A percentile compares a stretch with the other conserved stretches of the same genome.
phyloP scores from a whole-genome alignment of 2,797 vertebrate genomes.

The Paramormyrops hopkinsi region DNA sequence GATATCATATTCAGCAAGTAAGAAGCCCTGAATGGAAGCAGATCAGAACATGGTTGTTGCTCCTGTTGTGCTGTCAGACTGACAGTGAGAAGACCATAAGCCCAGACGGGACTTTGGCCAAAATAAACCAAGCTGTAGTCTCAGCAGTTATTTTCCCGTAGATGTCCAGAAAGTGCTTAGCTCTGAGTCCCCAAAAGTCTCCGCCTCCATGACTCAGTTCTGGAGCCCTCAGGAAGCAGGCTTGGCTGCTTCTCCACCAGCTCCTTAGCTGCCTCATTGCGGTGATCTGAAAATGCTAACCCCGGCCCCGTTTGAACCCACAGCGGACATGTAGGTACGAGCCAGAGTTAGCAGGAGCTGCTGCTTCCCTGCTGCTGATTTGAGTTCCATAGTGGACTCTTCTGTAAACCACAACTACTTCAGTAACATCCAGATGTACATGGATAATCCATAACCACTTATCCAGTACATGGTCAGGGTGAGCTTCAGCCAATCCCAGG shows the following conservation, averaged over 20 bases:
- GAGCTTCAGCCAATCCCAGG: no score
- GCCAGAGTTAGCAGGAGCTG: background rate
- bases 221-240: background rate
- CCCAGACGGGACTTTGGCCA: slow-evolving; percentile 45
- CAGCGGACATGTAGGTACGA: no score
- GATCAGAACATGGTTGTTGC: background rate
- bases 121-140: slow-evolving; percentile 52
- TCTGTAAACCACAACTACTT: background rate
- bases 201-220: slow-evolving; percentile 42
- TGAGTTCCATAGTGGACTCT: background rate
- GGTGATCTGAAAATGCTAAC: background rate
- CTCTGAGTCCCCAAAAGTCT: slow-evolving; percentile 46
- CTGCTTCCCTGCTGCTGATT: background rate
- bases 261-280: background rate
- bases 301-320: background rate
- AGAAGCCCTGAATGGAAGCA: background rate
- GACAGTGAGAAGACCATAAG: slow-evolving; percentile 25
- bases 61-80: background rate
- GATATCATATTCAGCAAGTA: background rate
- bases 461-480: no score
- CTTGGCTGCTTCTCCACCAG: background rate
- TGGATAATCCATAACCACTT: background rate
- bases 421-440: background rate
- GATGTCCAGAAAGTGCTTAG: slow-evolving; percentile 47
- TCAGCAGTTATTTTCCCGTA: slow-evolving; percentile 54